A percentile compares a stretch with the other conserved stretches of the same genome.
Evolutionary conservation across 2,888 invertebrate genomes (phyloP).

Genomic region (Ptilodon capucinus): DNA sequence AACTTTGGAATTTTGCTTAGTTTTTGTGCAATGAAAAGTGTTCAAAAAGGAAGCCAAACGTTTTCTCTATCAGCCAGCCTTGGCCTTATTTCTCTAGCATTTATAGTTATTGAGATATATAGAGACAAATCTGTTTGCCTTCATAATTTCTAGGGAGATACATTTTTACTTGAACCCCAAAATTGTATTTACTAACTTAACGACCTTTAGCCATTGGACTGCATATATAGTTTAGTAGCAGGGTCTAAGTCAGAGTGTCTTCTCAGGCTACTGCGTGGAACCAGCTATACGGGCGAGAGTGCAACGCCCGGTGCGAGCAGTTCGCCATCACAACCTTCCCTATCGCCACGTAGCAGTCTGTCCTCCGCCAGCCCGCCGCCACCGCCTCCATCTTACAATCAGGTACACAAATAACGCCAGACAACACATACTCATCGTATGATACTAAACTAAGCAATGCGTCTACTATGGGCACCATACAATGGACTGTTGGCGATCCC

Average conservation of each 20-base stretch:
- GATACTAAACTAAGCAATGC: background rate
- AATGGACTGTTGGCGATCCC: too few relatives aligned
- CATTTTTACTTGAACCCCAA: too few relatives aligned
- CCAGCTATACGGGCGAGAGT: slow-evolving; percentile 70
- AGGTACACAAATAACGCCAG: slow-evolving; percentile 48
- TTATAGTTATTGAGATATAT: too few relatives aligned
- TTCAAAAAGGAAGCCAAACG: too few relatives aligned
- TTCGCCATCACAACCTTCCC: slow-evolving; percentile 88
- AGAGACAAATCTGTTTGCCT: too few relatives aligned
- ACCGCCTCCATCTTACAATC: slow-evolving; percentile 76
- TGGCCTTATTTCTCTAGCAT: slow-evolving; percentile 25
- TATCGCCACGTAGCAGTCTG: slow-evolving; percentile 92
- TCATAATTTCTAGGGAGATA: too few relatives aligned
- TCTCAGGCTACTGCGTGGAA: slow-evolving; percentile 81
- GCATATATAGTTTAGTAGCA: too few relatives aligned
- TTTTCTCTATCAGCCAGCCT: too few relatives aligned
- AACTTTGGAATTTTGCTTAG: background rate
- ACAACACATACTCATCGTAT: too few relatives aligned
- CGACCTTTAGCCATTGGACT: too few relatives aligned
- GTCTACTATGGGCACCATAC: too few relatives aligned
- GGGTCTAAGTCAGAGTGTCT: background rate
- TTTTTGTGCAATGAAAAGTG: background rate
- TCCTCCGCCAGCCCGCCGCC: slow-evolving; percentile 94
- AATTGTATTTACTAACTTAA: too few relatives aligned
- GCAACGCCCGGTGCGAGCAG: slow-evolving; percentile 86